Base-by-base conservation (phyloP, 2,888 invertebrate species). In the Heliconius cydno region DNA sequence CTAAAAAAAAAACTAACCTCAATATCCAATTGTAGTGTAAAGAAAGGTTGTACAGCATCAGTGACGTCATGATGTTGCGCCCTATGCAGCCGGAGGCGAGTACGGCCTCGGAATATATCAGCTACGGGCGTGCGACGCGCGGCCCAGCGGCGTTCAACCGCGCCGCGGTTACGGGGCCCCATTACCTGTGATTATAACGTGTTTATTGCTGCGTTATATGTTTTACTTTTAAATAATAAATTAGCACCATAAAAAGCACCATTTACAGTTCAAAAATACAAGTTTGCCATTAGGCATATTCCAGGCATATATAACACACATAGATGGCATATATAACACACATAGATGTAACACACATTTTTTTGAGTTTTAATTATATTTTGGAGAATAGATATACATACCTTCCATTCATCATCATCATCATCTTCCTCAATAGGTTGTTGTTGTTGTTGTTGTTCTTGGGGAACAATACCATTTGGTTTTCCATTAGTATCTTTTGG, bases 1-100 rank as follows among this genome's bases (percentile, higher is more conserved):
- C 12, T 10, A 34, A 38, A 34, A 38, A 10, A 6, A 68, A 38
- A 68, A 38, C 87, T 88, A 89, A 98, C 98, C 96, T 98, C 98
- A 85, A 99, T 98, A 88, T 99, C 98, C 52, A 99, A 96, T 90
- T 98, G 99, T 82, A 99, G 95, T 1, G 99, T 98, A 91, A 99
- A 99, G 95, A 99, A 99, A 1, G 99, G 99, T 91, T 99, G 98
- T 83, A 99, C 97, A 84, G 98, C 98, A 89, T 98, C 98, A 0
- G 98, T 98, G 84, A 97, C 96, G 88, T 97, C 96, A 38, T 93
- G 92, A 63, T 85, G 86, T 22, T 96, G 96, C 15, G 96, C 95
- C 81, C 98, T 96, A 84, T 97, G 97, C 82, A 99, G 96, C 19
- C 98, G 96, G 68, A 98, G 98, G 81, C 98, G 96, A 83, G 98